Base-by-base conservation (phyloP, 2,797 vertebrate genomes). In the Sebastes vulpes region DNA sequence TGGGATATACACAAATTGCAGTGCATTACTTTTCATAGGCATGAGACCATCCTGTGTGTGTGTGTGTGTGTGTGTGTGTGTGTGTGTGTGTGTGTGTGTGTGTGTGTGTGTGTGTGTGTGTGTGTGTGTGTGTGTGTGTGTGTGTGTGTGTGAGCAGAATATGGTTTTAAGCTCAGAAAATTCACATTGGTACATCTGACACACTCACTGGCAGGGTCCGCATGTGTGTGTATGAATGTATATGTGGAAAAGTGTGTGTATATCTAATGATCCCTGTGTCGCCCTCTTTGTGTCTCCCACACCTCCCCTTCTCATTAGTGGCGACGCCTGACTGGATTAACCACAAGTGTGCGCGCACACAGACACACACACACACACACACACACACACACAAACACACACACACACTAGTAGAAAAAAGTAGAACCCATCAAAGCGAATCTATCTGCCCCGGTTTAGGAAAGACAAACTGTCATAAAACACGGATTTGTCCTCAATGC, bases 381-480 rank as follows among this genome's bases (percentile, higher is more conserved):
- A 53, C 63, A 58, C 69, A 46, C 50, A 38, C 65, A 42, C 25
- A 6, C 57, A 56, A 23, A 32, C 35, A 29, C 61, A 29, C 69
- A 69, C 65, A 25, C 70, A 63, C 68, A 29, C 38, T 42, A 48
- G 76, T 42, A 58, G 69, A 90, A 42, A 42, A 18, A 42, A 48
- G 68, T 46, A 71, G 69, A 90, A 64, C 74, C 76, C 89, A 87
- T 92, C 91, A 92, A 92, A 93, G 89, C 18, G 48, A 86, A 77
- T 83, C 73, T 53, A 65, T 85, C 81, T 23, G 14, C 57, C 71
- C 12, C 25, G 21, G 68, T 81, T 91, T 82, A 92, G 67, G 67
- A 79, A 87, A 93, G 85, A 94, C 88, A 93, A 92, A 87, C 82
- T 87, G 84, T 83, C 85, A 91, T 90, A 91, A 90, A 92, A 91